phyloP scores from a whole-genome alignment of 2,888 invertebrate species.

The Ormyrus nitidulus region DNA sequence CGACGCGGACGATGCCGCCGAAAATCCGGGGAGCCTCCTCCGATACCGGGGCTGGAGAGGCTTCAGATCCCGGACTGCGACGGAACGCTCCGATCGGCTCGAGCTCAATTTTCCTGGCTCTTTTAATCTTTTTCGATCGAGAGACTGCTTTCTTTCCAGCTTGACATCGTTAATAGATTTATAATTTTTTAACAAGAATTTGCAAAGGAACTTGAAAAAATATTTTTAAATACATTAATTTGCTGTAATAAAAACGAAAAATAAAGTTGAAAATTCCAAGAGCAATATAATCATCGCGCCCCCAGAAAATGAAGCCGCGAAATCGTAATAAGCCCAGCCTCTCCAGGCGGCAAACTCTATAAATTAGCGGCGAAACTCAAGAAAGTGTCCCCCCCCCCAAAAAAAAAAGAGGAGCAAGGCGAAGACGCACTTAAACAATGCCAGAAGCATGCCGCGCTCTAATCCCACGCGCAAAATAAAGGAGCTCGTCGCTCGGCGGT shows the following conservation, averaged over 20 bases:
- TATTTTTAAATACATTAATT: too few species aligned
- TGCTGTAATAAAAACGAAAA: too few species aligned
- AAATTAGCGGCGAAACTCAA: constrained; percentile 40
- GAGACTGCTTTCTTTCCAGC: too few species aligned
- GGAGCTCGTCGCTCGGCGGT: constrained; percentile 14
- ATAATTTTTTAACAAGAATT: too few species aligned
- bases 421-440: constrained; percentile 57
- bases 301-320: neutral
- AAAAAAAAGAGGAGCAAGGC: constrained; percentile 52
- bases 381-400: neutral
- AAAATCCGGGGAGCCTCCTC: constrained; percentile 4
- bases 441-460: constrained; percentile 54
- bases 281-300: too few species aligned
- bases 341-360: constrained; percentile 19
- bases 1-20: neutral
- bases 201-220: too few species aligned
- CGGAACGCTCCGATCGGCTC: too few species aligned
- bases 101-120: too few species aligned
- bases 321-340: constrained; percentile 32
- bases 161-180: too few species aligned
- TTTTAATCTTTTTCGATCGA: too few species aligned
- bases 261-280: too few species aligned
- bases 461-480: constrained; percentile 58
- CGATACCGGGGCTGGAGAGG: neutral
- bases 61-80: too few species aligned